Evolutionary conservation across 2,113 vertebrate genomes (phyloP).

Genomic region (Pachyramphus minor): DNA sequence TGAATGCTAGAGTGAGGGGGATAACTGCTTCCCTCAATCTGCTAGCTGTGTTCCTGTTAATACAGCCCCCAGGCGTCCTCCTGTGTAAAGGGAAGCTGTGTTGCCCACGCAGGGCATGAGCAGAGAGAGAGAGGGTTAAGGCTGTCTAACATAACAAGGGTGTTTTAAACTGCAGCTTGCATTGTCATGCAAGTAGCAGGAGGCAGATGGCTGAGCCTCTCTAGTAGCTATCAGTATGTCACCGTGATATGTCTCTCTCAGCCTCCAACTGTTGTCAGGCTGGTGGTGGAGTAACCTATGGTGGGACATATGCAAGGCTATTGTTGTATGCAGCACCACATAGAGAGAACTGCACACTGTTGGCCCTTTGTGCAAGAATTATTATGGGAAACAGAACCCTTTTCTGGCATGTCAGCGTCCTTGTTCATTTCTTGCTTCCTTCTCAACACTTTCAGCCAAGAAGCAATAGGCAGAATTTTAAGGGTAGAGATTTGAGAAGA

Average conservation of each 20-base stretch:
- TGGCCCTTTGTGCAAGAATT: neutral
- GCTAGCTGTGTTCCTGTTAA: neutral
- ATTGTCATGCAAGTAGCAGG: neutral
- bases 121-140: neutral
- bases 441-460: neutral
- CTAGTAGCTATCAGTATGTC: conserved; percentile 1
- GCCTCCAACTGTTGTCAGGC: conserved; percentile 25
- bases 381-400: neutral
- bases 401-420: neutral
- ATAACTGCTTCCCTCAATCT: neutral
- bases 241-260: neutral
- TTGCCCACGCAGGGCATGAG: neutral
- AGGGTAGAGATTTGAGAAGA: neutral
- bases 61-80: neutral
- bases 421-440: conserved; percentile 30
- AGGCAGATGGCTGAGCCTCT: conserved; percentile 38
- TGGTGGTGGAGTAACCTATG: conserved; percentile 13
- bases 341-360: neutral
- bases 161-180: neutral
- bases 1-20: neutral
- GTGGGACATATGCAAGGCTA: neutral
- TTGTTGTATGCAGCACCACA: neutral
- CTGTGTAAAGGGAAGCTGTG: neutral
- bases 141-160: neutral
- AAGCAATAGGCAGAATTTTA: neutral